Percentiles rank a stretch among this genome's conserved stretches.
These are phyloP conservation scores for Harpagoxenus sublaevis DNA, from an alignment of 2,888 invertebrate genomes.

Conservation along the genomic window DNA sequence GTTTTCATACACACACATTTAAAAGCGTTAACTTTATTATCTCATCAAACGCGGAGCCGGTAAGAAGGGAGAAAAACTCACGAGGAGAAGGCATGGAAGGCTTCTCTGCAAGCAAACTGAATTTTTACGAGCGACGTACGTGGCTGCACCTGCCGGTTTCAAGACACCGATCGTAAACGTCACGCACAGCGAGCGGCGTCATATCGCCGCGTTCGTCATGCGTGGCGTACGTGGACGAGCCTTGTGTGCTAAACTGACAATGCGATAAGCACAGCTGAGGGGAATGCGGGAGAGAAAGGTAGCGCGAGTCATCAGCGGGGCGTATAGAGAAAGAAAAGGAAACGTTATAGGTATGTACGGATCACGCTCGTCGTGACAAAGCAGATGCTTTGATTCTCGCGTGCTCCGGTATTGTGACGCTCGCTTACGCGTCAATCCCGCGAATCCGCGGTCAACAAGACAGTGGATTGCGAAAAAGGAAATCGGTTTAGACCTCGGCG, in stretches of 20 bases:
- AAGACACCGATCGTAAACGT: constrained; percentile 71
- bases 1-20: not conserved
- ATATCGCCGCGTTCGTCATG: constrained; percentile 73
- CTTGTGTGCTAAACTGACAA: constrained; percentile 66
- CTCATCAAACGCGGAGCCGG: constrained; percentile 69
- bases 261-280: constrained; percentile 8
- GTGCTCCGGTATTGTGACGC: constrained; percentile 15
- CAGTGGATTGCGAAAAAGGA: not conserved
- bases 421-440: not conserved
- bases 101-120: constrained; percentile 52
- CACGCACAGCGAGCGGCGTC: constrained; percentile 69
- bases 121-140: constrained; percentile 75
- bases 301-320: constrained; percentile 24
- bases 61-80: constrained; percentile 1
- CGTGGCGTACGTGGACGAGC: constrained; percentile 73
- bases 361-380: constrained; percentile 65
- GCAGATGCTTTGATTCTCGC: constrained; percentile 55
- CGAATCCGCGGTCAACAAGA: constrained; percentile 4
- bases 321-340: constrained; percentile 46
- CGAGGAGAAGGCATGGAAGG: constrained; percentile 18
- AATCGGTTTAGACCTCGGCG: not conserved
- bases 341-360: constrained; percentile 47
- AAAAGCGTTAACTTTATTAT: constrained; percentile 67
- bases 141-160: constrained; percentile 75
- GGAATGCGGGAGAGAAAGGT: constrained; percentile 31